These are phyloP conservation scores for Drosophila persimilis DNA, from an alignment of 1,140 invertebrate species.

Conservation along the genomic window DNA sequence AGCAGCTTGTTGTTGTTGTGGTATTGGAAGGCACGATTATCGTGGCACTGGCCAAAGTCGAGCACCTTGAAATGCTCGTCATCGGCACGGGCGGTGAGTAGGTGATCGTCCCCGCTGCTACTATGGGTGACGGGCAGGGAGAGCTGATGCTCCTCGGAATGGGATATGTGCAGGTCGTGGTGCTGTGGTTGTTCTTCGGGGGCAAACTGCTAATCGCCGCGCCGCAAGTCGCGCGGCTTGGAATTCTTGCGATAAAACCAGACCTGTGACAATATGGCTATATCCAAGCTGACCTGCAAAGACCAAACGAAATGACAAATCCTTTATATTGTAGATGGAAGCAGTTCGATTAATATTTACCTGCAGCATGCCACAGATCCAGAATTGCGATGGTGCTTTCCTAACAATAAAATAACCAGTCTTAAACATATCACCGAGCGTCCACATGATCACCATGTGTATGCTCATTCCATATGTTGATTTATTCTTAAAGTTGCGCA, in stretches of 20 bases:
- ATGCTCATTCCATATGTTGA: slow-evolving; percentile 90
- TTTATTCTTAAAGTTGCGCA: slow-evolving; percentile 91
- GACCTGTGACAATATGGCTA: slow-evolving; percentile 85
- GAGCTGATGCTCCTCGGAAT: slow-evolving; percentile 72
- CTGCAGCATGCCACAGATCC: slow-evolving; percentile 97
- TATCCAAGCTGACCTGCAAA: slow-evolving; percentile 82
- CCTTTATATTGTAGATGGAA: too few relatives aligned
- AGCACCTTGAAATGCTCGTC: slow-evolving; percentile 68
- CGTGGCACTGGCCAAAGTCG: slow-evolving; percentile 74
- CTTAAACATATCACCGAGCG: slow-evolving; percentile 97
- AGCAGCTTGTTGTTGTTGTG: slow-evolving; percentile 73
- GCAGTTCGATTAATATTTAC: slow-evolving; percentile 83
- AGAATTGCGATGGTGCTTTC: slow-evolving; percentile 96
- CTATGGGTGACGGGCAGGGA: slow-evolving; percentile 69
- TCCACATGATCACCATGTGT: slow-evolving; percentile 98
- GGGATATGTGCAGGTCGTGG: slow-evolving; percentile 60
- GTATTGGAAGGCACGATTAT: slow-evolving; percentile 80
- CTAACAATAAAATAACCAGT: slow-evolving; percentile 97
- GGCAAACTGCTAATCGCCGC: slow-evolving; percentile 87
- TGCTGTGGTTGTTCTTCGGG: slow-evolving; percentile 82
- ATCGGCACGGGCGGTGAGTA: slow-evolving; percentile 73
- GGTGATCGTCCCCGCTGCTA: slow-evolving; percentile 78
- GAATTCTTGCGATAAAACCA: slow-evolving; percentile 87
- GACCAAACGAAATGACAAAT: not conserved
- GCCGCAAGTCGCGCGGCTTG: slow-evolving; percentile 85